phyloP scores from a whole-genome alignment of 2,888 invertebrate genomes.

The Arge pagana region DNA sequence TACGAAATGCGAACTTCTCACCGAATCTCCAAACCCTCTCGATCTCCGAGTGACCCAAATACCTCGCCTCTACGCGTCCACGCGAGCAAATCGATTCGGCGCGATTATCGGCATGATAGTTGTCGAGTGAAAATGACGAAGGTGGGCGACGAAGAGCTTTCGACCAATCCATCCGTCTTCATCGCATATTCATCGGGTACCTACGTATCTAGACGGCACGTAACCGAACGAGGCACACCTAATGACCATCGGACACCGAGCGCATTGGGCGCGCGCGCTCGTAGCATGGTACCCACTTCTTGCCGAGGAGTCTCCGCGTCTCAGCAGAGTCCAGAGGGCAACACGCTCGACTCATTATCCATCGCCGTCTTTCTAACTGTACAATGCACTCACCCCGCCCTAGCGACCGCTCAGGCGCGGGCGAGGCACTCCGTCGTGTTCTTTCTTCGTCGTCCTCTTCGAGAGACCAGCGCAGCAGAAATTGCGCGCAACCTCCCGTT shows the following conservation, averaged over 20 bases:
- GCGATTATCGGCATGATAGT: too few species aligned
- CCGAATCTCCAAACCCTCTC: constrained; percentile 2
- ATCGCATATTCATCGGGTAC: too few species aligned
- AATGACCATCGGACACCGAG: too few species aligned
- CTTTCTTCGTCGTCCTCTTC: constrained; percentile 3
- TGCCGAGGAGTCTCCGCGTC: too few species aligned
- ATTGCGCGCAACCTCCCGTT: constrained; percentile 16
- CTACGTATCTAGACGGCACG: too few species aligned
- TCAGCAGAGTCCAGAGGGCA: constrained; percentile 50
- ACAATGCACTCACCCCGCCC: constrained; percentile 50
- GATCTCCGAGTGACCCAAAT: constrained; percentile 12
- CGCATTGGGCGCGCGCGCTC: too few species aligned
- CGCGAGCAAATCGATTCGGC: too few species aligned
- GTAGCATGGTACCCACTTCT: too few species aligned
- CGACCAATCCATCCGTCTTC: too few species aligned
- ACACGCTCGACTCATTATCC: constrained; percentile 52
- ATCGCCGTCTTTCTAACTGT: constrained; percentile 48
- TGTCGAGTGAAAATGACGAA: too few species aligned
- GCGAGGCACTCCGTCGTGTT: constrained; percentile 12
- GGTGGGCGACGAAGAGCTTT: too few species aligned
- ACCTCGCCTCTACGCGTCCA: background rate
- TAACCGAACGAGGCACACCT: too few species aligned
- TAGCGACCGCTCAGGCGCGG: constrained; percentile 35
- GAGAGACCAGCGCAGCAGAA: constrained; percentile 4
- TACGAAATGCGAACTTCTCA: constrained; percentile 15